Evolutionary conservation across 2,797 vertebrate genomes (phyloP).

Genomic region (Toxotes lorentzi): DNA sequence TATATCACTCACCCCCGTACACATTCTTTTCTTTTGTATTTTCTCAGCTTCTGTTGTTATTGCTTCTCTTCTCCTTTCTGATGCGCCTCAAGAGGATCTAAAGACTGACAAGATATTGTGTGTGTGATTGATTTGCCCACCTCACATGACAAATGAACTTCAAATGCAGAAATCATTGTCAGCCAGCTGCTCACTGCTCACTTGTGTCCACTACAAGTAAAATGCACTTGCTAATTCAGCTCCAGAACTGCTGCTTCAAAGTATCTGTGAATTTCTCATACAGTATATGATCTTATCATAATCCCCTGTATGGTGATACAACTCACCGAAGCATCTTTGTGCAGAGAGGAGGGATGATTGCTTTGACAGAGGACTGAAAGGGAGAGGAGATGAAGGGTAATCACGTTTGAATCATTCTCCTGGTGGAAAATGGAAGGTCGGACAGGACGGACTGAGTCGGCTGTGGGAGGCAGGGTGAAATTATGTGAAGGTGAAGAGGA

Average conservation of each 20-base stretch:
- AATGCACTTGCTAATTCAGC: slow-evolving; percentile 52
- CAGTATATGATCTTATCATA: slow-evolving; percentile 35
- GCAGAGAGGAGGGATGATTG: slow-evolving; percentile 54
- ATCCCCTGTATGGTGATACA: slow-evolving; percentile 29
- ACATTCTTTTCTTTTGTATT: not conserved
- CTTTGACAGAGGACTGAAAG: slow-evolving; percentile 35
- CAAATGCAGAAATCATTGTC: slow-evolving; percentile 27
- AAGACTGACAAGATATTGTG: slow-evolving; percentile 22
- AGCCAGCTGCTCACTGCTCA: slow-evolving; percentile 29
- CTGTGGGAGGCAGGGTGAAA: slow-evolving; percentile 20
- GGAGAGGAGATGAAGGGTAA: slow-evolving; percentile 49
- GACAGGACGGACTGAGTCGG: slow-evolving; percentile 14
- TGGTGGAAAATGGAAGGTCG: slow-evolving; percentile 45
- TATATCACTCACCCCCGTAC: slow-evolving; percentile 17
- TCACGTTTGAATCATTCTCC: slow-evolving; percentile 45
- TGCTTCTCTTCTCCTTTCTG: slow-evolving; percentile 30
- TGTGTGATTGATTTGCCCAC: slow-evolving; percentile 49
- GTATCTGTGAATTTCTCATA: slow-evolving; percentile 19
- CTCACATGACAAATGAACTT: slow-evolving; percentile 45
- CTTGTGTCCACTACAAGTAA: slow-evolving; percentile 46
- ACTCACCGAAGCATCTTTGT: slow-evolving; percentile 38
- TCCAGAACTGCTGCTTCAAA: slow-evolving; percentile 31
- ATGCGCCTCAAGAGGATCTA: slow-evolving; percentile 39
- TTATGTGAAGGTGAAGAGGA: slow-evolving; percentile 63
- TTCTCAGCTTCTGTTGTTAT: slow-evolving; percentile 32